Conservation (phyloP, 2,797 vertebrate genomes). For the Rachycentron canadum region DNA sequence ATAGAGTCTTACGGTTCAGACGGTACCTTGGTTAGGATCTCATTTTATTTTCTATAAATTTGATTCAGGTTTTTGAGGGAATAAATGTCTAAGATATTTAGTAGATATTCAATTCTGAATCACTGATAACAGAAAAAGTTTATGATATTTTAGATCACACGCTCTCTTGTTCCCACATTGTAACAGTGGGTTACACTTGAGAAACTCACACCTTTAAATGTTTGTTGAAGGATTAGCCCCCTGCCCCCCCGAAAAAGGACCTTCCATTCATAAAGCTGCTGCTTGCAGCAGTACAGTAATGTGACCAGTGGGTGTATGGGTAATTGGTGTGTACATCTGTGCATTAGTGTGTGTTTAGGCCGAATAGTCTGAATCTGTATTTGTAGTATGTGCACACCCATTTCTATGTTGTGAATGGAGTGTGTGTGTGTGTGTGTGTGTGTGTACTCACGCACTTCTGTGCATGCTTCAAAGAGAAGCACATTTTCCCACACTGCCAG, state of each 20-base stretch:
- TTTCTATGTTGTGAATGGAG: conserved; percentile 69
- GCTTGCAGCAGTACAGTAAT: conserved; percentile 63
- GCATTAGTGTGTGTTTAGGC: conserved; percentile 32
- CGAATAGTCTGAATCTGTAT: conserved; percentile 38
- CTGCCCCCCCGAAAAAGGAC: background rate
- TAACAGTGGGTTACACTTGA: conserved; percentile 9
- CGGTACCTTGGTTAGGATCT: conserved; percentile 17
- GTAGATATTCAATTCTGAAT: conserved; percentile 16
- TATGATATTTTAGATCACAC: conserved; percentile 7
- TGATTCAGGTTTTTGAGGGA: conserved; percentile 19
- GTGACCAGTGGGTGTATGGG: conserved; percentile 39
- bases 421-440: conserved; percentile 42
- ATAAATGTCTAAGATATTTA: conserved; percentile 20
- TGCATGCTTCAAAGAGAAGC: conserved; percentile 73
- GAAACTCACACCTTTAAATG: conserved; percentile 26
- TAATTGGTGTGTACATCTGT: conserved; percentile 37
- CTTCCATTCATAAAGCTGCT: conserved; percentile 56
- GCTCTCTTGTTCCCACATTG: background rate
- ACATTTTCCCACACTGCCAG: conserved; percentile 90
- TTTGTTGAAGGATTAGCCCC: no score
- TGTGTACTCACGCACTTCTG: conserved; percentile 52
- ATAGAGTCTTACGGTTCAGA: conserved; percentile 27
- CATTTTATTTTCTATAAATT: conserved; percentile 15
- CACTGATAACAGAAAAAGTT: conserved; percentile 4
- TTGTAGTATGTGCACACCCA: conserved; percentile 58